Evolutionary conservation across 2,113 vertebrate genomes (phyloP).

Genomic region (Alosa alosa): DNA sequence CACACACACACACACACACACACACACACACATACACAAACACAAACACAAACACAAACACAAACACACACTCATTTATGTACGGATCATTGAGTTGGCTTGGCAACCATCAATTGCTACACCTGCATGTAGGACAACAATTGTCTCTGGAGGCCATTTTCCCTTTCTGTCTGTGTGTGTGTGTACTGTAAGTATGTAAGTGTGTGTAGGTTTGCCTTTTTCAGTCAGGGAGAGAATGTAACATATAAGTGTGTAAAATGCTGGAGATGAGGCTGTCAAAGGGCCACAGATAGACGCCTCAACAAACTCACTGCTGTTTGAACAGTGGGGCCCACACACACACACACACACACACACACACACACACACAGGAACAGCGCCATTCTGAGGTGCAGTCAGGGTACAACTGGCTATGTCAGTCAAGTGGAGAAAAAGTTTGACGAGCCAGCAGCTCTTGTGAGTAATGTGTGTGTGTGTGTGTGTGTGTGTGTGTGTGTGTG

Average conservation of each 20-base stretch:
- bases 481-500: not conserved
- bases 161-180: not conserved
- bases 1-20: not conserved
- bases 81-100: not conserved
- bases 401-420: not conserved
- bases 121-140: not conserved
- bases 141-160: not conserved
- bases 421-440: not conserved
- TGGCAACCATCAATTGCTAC: not conserved
- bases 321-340: slow-evolving; percentile 65
- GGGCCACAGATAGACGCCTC: slow-evolving; percentile 56
- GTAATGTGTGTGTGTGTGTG: slow-evolving; percentile 15
- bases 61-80: not conserved
- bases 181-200: not conserved
- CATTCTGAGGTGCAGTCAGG: slow-evolving; percentile 23
- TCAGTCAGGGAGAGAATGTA: slow-evolving; percentile 74
- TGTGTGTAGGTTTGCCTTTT: slow-evolving; percentile 45
- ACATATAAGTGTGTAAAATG: slow-evolving; percentile 66
- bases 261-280: slow-evolving; percentile 56
- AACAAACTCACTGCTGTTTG: slow-evolving; percentile 65
- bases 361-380: slow-evolving; percentile 17
- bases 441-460: not conserved
- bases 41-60: not conserved
- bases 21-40: not conserved
- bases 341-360: slow-evolving; percentile 39